Percentiles rank a stretch among this genome's conserved stretches.
phyloP scores from a whole-genome alignment of 2,113 vertebrate genomes.

The Nasalis larvatus region DNA sequence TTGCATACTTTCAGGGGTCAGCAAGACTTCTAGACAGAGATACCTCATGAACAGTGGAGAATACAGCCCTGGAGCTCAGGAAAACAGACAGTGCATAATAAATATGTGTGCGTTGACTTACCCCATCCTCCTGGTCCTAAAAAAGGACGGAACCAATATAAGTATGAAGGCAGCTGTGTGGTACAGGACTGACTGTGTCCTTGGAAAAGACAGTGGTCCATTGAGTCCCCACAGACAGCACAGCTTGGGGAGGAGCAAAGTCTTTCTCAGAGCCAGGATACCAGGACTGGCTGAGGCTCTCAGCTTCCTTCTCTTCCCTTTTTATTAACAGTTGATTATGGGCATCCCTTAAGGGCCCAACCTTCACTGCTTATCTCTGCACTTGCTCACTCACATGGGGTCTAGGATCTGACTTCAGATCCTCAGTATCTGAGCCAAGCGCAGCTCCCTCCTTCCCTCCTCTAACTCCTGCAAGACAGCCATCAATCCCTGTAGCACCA shows the following conservation, averaged over 20 bases:
- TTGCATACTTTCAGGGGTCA: background rate
- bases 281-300: background rate
- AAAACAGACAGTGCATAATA: background rate
- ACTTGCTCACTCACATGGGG: accelerated
- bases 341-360: background rate
- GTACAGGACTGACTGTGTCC: background rate
- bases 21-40: background rate
- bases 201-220: background rate
- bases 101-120: background rate
- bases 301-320: background rate
- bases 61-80: no score
- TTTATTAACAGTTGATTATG: no score
- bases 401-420: background rate
- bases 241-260: background rate
- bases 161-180: background rate
- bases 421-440: background rate
- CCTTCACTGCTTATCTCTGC: background rate
- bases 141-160: background rate
- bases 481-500: background rate
- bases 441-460: background rate
- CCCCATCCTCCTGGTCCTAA: background rate
- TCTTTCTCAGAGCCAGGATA: background rate
- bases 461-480: no score
- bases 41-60: background rate
- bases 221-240: background rate